Base-by-base conservation (phyloP, 2,888 invertebrate species). In the Dastarcus helophoroides region DNA sequence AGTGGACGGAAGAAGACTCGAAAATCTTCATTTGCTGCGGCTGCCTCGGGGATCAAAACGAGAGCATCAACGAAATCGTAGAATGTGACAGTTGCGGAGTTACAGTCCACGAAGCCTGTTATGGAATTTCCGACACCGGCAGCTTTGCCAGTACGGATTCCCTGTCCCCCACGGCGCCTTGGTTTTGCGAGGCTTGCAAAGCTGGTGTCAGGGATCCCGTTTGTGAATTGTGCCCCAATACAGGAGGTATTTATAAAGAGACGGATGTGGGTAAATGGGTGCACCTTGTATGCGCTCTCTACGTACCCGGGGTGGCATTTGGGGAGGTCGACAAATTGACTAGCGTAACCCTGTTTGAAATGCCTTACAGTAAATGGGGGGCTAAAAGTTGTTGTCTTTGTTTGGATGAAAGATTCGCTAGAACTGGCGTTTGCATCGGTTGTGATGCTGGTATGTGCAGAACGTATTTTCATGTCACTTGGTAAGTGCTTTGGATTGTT, bases 401-500 rank as follows among this genome's bases (percentile, higher is more conserved):
- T 58, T 79, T 79, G 39, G 91, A 95, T 59, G 74, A 80, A 3
- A 69, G 86, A 22, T 81, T 82, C 50, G 80, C 90, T 5, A 71
- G 91, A 14, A 90, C 93, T 1, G 98, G 98, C 2, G 89, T 99
- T 8, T 89, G 90, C 54, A 89, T 97, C 31, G 84, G 86, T 38
- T 98, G 98, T 63, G 98, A 99, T 64, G 97, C 97, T 6, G 98
- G 97, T 14, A 83, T 98, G 76, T 98, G 98, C 66, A 80, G 90
- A 53, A 89, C 85, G 0, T 91, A 85, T 65, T 95, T 97, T 60
- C 98, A 98, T 60, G 94, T 94, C 22, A 95, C 95, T 7, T 98
- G 97, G 84, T 84, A 63, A 59, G 52, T 42, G n/a, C n/a, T n/a
- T n/a, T n/a, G n/a, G n/a, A n/a, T n/a, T n/a, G n/a, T n/a, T n/a